phyloP scores from a whole-genome alignment of 2,113 vertebrate species.

The Silurus asotus region DNA sequence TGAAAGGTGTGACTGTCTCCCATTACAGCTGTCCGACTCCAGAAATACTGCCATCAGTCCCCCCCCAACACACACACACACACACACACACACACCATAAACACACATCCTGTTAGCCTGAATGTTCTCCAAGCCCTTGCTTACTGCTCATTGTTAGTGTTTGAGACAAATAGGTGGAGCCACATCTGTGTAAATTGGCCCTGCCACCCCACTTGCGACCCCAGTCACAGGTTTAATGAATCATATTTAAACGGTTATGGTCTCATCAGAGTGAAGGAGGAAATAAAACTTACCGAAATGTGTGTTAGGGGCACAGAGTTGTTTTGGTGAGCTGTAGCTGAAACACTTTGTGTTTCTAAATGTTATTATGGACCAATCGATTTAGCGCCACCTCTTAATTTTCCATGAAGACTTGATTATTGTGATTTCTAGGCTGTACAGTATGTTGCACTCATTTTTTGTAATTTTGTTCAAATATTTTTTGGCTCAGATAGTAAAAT shows the following conservation, averaged over 20 bases:
- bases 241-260: neutral
- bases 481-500: too few relatives aligned
- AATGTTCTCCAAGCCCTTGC: slow-evolving; percentile 43
- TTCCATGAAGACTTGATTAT: neutral
- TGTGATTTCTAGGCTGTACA: too few relatives aligned
- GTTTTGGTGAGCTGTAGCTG: neutral
- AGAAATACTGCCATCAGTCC: slow-evolving; percentile 57
- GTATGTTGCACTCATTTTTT: too few relatives aligned
- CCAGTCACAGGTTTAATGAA: neutral
- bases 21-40: slow-evolving; percentile 59
- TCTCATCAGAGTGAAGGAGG: neutral
- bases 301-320: neutral
- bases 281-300: neutral
- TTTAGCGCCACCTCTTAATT: neutral
- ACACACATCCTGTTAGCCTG: slow-evolving; percentile 40
- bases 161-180: neutral
- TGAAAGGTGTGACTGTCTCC: slow-evolving; percentile 62
- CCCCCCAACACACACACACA: slow-evolving; percentile 21
- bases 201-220: neutral
- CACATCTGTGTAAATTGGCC: neutral
- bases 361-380: neutral
- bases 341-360: neutral
- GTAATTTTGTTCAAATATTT: too few relatives aligned
- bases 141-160: neutral
- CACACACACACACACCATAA: slow-evolving; percentile 27